Percentiles rank a stretch among this genome's conserved stretches.
phyloP scores from a whole-genome alignment of 2,888 invertebrate genomes.

The Drosophila planitibia region DNA sequence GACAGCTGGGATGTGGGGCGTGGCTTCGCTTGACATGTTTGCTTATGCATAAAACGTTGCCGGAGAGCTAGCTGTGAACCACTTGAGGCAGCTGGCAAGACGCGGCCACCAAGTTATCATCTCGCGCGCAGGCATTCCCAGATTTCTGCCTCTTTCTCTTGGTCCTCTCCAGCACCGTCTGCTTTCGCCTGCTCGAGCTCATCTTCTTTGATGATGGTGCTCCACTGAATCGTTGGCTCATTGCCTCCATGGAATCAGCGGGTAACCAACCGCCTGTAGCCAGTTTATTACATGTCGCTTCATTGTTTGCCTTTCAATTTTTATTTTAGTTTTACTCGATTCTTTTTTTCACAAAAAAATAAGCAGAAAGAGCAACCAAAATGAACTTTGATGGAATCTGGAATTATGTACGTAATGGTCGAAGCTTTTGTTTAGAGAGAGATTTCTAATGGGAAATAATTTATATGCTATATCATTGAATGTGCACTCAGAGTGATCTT shows the following conservation, averaged over 20 bases:
- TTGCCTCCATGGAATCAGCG: constrained; percentile 12
- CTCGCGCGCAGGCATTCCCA: constrained; percentile 54
- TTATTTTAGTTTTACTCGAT: constrained; percentile 75
- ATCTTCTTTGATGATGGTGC: not conserved
- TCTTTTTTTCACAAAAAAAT: constrained; percentile 19
- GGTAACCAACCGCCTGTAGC: constrained; percentile 51
- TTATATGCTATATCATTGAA: not conserved
- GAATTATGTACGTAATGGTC: constrained; percentile 6
- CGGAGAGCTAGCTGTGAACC: constrained; percentile 46
- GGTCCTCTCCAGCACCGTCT: not conserved
- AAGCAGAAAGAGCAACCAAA: not conserved
- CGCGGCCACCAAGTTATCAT: constrained; percentile 68
- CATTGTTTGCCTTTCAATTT: constrained; percentile 77
- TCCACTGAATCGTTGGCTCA: not conserved
- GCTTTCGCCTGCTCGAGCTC: not conserved
- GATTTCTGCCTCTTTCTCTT: constrained; percentile 1
- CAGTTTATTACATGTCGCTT: constrained; percentile 75
- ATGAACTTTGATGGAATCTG: constrained; percentile 9
- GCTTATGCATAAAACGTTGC: constrained; percentile 78
- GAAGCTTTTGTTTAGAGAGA: not conserved
- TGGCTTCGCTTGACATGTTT: constrained; percentile 75
- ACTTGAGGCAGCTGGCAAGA: constrained; percentile 55
- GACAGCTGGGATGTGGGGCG: constrained; percentile 10
- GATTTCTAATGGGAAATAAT: not conserved
- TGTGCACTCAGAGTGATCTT: not conserved